Evolutionary conservation across 2,797 vertebrate genomes (phyloP), one percentile per base, ranked within the genome.

Genomic region (Lithobates pipiens): DNA sequence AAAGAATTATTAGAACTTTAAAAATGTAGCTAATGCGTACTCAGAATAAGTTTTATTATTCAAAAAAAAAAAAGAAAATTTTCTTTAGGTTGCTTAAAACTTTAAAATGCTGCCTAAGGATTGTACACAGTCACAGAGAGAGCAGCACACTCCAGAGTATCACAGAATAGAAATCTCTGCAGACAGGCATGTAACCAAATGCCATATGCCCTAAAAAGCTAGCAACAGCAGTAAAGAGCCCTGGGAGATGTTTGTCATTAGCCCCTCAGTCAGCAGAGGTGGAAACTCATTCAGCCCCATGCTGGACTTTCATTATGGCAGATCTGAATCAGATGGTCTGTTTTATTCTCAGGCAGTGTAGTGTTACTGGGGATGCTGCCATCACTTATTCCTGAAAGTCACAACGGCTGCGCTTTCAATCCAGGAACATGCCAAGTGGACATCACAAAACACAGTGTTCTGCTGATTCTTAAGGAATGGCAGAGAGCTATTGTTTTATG

Each of bases 261-360:
- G 97, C 96, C 96, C 95, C 96, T 97, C 93, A 94, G 95, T 94
- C 96, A 95, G 97, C 96, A 95, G 96, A 94, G 96, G 96, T 95
- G 94, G 95, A 97, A 98, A 97, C 95, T 97, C 96, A 97, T 98
- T 99, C 98, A 97, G 97, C 97, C 96, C 97, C 98, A 99, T 98
- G 97, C 97, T 98, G 97, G 97, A 98, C 98, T 96, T 97, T 96
- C 97, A 98, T 98, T 98, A 99, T 97, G 96, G 97, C 96, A 95
- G 96, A 96, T 96, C 97, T 95, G 96, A 95, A 97, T 98, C 97
- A 98, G 97, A 98, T 97, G 97, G 96, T 95, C 95, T 89, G 93
- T 95, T 83, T 92, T 91, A 93, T 95, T 96, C 95, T 94, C 96
- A 96, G 65, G 93, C 89, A 91, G 94, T 94, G 95, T 93, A 88